A percentile compares a stretch with the other conserved stretches of the same genome.
Conservation (phyloP, 2,113 vertebrate species). For the Morphnarchus princeps region DNA sequence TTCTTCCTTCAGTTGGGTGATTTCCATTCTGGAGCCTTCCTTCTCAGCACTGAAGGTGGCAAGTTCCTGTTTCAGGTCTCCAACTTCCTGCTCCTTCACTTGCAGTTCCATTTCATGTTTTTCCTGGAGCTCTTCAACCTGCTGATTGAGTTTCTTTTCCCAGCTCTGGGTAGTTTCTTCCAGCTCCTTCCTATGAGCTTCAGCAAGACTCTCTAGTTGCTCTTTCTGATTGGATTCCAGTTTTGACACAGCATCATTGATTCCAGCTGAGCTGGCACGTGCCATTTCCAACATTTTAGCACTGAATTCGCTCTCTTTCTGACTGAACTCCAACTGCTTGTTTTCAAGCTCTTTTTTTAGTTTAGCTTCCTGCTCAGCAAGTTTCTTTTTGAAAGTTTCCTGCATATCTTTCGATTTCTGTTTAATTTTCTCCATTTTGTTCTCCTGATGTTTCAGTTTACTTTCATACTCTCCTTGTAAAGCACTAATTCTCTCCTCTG, state of each 20-base stretch:
- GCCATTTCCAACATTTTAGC: constrained; percentile 87
- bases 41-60: constrained; percentile 69
- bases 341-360: constrained; percentile 86
- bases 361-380: constrained; percentile 86
- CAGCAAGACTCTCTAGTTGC: constrained; percentile 78
- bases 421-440: constrained; percentile 85
- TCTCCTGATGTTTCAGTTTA: constrained; percentile 85
- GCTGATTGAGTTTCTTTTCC: constrained; percentile 80
- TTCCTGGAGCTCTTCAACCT: constrained; percentile 79
- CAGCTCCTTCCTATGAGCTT: constrained; percentile 73
- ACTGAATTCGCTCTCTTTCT: constrained; percentile 87
- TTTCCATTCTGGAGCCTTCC: constrained; percentile 68
- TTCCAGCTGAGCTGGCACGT: constrained; percentile 82
- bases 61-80: constrained; percentile 77
- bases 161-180: constrained; percentile 69
- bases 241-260: constrained; percentile 81
- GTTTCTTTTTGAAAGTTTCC: constrained; percentile 85
- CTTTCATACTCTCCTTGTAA: constrained; percentile 79
- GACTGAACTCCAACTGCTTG: constrained; percentile 80
- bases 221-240: constrained; percentile 86
- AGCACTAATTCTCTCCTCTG: constrained; percentile 74
- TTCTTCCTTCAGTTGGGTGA: constrained; percentile 78
- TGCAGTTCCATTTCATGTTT: constrained; percentile 77
- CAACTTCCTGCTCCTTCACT: constrained; percentile 82
- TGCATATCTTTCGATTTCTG: constrained; percentile 88